phyloP scores from a whole-genome alignment of 1,140 invertebrate genomes.

The Drosophila tsacasi region DNA sequence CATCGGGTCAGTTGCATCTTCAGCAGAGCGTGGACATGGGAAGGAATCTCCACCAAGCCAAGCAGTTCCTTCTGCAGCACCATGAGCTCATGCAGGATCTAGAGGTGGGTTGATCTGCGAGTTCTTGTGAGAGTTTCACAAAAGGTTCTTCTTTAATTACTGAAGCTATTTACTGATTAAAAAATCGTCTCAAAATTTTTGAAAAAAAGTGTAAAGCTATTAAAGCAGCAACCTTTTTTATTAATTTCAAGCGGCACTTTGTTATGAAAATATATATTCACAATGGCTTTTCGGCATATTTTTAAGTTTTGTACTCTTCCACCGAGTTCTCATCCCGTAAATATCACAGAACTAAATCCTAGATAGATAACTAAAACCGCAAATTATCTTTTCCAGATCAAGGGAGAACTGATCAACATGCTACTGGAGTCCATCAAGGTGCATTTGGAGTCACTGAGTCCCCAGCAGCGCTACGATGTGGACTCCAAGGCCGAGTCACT shows the following conservation, averaged over 20 bases:
- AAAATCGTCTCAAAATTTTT: not conserved
- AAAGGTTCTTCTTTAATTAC: not conserved
- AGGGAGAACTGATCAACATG: conserved; percentile 89
- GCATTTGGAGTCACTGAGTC: conserved; percentile 89
- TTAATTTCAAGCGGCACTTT: conserved; percentile 4
- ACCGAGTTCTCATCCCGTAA: not conserved
- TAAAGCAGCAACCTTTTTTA: conserved; percentile 1
- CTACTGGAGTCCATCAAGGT: conserved; percentile 88
- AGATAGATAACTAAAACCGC: not conserved
- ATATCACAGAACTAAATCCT: not conserved
- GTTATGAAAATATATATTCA: not conserved
- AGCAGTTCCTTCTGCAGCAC: conserved; percentile 92
- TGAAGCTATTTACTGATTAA: not conserved
- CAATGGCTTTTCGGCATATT: conserved; percentile 4
- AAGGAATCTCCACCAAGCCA: conserved; percentile 88
- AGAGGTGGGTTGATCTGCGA: conserved; percentile 86
- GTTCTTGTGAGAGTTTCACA: too few relatives aligned
- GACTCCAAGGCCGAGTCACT: conserved; percentile 88
- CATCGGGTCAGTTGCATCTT: conserved; percentile 90
- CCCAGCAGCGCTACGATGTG: conserved; percentile 88
- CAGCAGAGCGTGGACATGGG: conserved; percentile 92
- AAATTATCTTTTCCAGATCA: conserved; percentile 86
- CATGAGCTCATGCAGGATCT: conserved; percentile 91
- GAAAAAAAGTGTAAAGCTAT: not conserved
- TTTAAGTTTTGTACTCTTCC: not conserved